These are phyloP conservation scores for Nasua narica DNA, from an alignment of 2,797 vertebrate genomes.

Conservation along the genomic window DNA sequence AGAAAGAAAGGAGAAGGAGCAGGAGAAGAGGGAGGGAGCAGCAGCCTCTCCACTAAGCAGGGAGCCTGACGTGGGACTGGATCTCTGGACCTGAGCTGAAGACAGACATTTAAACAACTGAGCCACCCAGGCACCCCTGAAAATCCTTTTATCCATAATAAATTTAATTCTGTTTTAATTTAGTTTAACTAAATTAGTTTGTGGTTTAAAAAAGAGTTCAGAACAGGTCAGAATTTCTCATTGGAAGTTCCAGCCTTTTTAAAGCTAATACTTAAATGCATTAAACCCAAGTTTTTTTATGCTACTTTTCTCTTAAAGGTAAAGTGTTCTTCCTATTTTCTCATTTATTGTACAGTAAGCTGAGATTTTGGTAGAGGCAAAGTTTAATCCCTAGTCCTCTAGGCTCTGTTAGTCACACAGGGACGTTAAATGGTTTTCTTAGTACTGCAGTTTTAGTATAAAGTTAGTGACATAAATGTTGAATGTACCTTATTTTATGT, in stretches of 20 bases:
- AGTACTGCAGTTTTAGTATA: background rate
- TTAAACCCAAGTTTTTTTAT: slow-evolving; percentile 36
- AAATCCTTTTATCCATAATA: background rate
- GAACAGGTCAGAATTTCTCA: slow-evolving; percentile 33
- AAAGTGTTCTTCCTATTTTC: background rate
- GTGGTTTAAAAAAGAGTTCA: background rate
- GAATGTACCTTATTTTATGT: slow-evolving; percentile 36
- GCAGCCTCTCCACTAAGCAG: background rate
- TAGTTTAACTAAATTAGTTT: slow-evolving; percentile 8
- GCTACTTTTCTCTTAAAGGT: background rate
- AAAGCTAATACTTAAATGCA: background rate
- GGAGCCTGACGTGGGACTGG: background rate
- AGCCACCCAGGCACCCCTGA: background rate
- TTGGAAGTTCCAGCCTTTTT: background rate
- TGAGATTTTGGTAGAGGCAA: slow-evolving; percentile 18
- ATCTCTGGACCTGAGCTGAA: background rate
- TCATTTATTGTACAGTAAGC: slow-evolving; percentile 33
- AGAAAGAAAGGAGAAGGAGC: background rate
- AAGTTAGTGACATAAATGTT: slow-evolving; percentile 35
- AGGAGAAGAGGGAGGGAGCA: background rate
- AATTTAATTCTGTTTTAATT: slow-evolving; percentile 26
- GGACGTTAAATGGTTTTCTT: slow-evolving; percentile 4
- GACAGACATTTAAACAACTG: background rate
- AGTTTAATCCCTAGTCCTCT: background rate
- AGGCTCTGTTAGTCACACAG: background rate